Percentiles rank a stretch among this genome's conserved stretches.
Conservation (phyloP, 37 sponge, comb jelly and placozoan species). For the Beroe ovata region DNA sequence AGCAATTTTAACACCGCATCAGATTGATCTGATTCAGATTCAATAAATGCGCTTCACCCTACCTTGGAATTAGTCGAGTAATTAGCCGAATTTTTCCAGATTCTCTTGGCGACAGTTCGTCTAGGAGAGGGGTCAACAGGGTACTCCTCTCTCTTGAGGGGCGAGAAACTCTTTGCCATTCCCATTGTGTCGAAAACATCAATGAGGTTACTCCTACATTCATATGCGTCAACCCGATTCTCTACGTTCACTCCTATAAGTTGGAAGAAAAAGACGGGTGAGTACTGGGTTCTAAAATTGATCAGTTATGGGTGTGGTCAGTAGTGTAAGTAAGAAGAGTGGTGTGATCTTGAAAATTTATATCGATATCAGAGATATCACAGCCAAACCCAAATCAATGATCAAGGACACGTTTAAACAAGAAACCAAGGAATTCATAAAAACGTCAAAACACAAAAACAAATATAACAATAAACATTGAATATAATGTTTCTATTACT, state of each 20-base stretch:
- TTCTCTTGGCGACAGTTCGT: constrained; percentile 1
- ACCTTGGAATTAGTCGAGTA: too few relatives aligned
- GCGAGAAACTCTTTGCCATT: constrained; percentile 21
- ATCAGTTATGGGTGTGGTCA: background rate
- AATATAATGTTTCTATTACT: too few relatives aligned
- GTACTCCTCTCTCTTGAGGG: constrained; percentile 2
- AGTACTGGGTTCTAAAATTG: background rate
- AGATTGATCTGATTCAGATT: too few relatives aligned
- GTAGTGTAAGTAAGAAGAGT: background rate
- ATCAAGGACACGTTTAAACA: too few relatives aligned
- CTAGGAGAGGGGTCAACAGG: constrained; percentile 39
- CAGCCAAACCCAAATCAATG: too few relatives aligned
- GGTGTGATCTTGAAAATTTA: too few relatives aligned
- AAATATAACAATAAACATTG: too few relatives aligned
- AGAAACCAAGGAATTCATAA: too few relatives aligned
- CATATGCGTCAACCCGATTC: constrained; percentile 29
- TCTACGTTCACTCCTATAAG: constrained; percentile 22
- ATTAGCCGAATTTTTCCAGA: constrained; percentile 21
- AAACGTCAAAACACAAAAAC: too few relatives aligned
- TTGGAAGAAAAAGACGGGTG: background rate
- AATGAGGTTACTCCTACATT: constrained; percentile 36
- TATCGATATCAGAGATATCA: too few relatives aligned
- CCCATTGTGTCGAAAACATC: constrained; percentile 35
- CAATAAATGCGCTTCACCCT: too few relatives aligned
- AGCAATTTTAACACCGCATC: too few relatives aligned